Conservation (phyloP, 2,888 invertebrate species). For the Eupsilia transversa region DNA sequence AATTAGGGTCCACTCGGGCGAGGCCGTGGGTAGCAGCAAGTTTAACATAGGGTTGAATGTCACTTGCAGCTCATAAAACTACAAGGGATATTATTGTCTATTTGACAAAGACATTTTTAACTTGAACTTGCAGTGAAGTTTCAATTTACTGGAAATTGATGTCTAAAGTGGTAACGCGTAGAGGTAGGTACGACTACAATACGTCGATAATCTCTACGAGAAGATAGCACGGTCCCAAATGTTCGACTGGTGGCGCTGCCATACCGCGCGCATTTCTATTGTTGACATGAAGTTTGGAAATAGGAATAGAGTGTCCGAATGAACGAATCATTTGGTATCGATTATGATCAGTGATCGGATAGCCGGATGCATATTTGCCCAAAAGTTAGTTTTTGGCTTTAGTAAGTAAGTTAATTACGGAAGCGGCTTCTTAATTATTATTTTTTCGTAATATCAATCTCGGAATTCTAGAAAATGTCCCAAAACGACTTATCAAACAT, state of each 20-base stretch:
- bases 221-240: constrained; percentile 2
- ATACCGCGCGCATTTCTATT: constrained; percentile 21
- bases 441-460: no score
- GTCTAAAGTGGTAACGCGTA: background rate
- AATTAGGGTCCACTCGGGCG: no score
- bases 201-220: constrained; percentile 1
- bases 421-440: no score
- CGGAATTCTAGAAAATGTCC: no score
- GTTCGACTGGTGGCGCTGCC: background rate
- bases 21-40: no score
- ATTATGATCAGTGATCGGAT: no score
- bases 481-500: no score
- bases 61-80: background rate
- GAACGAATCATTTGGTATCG: constrained; percentile 11
- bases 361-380: no score
- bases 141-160: background rate
- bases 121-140: background rate
- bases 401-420: no score
- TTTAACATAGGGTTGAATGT: no score
- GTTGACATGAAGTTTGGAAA: constrained; percentile 12
- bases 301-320: background rate
- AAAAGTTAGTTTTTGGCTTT: no score
- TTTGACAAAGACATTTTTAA: background rate
- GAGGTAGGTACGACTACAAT: background rate
- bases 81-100: background rate